Evolutionary conservation across 1,140 invertebrate species (phyloP).

Genomic region (Nixonia krombeini): DNA sequence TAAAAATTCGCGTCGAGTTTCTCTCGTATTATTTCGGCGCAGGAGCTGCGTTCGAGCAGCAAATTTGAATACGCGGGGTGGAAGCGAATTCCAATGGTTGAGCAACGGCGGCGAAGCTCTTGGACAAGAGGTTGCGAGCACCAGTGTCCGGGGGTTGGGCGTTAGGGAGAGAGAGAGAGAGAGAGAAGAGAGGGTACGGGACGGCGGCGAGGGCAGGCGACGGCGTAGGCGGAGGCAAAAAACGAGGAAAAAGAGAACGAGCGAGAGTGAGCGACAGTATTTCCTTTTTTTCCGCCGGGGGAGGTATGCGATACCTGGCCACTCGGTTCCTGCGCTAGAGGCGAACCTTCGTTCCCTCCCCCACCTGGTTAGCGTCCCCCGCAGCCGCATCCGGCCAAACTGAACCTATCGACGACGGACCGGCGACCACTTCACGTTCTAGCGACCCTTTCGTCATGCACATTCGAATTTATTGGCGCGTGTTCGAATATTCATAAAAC

Average conservation of each 20-base stretch:
- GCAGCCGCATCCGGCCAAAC: constrained; percentile 27
- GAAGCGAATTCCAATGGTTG: constrained; percentile 52
- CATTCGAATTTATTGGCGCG: constrained; percentile 71
- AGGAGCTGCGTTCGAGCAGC: constrained; percentile 48
- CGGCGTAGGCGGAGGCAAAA: constrained; percentile 4
- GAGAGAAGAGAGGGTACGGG: constrained; percentile 14
- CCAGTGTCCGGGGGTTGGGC: constrained; percentile 21
- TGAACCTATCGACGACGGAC: constrained; percentile 55
- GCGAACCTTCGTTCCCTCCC: constrained; percentile 9
- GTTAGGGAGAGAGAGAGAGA: constrained; percentile 5
- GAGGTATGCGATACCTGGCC: constrained; percentile 36
- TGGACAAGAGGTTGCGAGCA: constrained; percentile 41
- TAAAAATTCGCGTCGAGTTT: constrained; percentile 5
- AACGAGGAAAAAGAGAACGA: constrained; percentile 21
- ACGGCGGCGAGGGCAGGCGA: constrained; percentile 21
- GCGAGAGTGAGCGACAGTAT: constrained; percentile 2
- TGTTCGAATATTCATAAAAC: constrained; percentile 69
- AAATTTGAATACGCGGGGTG: constrained; percentile 54
- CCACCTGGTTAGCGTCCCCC: constrained; percentile 28
- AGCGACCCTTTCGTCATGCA: constrained; percentile 64
- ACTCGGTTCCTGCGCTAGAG: constrained; percentile 20
- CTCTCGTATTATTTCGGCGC: constrained; percentile 13
- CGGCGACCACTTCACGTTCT: constrained; percentile 66
- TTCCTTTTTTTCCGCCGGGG: constrained; percentile 29
- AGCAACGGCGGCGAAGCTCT: constrained; percentile 40